These are phyloP conservation scores for Lycia hirtaria DNA, from an alignment of 2,888 invertebrate genomes.

Conservation along the genomic window DNA sequence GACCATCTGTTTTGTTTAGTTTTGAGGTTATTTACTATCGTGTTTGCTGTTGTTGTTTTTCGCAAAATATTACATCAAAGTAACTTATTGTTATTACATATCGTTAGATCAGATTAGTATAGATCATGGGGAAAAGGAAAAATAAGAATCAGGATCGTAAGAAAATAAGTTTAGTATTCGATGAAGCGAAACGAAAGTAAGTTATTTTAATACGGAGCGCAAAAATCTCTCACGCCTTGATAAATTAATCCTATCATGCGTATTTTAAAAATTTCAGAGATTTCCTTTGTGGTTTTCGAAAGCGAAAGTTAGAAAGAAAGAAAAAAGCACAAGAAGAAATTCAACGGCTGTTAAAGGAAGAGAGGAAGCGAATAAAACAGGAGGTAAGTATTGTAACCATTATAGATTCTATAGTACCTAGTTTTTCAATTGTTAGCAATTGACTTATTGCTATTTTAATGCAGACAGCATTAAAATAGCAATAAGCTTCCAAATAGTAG, in stretches of 20 bases:
- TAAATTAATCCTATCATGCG: not conserved
- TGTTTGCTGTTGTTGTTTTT: no score
- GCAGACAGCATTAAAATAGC: no score
- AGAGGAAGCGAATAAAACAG: conserved; percentile 89
- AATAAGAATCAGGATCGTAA: conserved; percentile 66
- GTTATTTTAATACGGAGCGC: conserved; percentile 14
- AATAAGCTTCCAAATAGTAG: no score
- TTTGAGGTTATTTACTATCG: no score
- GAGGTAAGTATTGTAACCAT: no score
- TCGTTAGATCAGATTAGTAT: no score
- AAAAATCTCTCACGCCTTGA: not conserved
- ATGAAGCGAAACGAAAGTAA: conserved; percentile 77
- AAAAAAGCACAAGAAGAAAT: conserved; percentile 91
- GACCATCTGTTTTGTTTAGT: no score
- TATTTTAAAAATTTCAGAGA: conserved; percentile 85
- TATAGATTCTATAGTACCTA: no score
- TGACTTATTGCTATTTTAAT: no score
- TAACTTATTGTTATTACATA: no score
- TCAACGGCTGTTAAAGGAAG: conserved; percentile 89
- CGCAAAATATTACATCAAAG: no score
- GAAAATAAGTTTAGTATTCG: conserved; percentile 74
- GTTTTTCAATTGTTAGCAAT: no score
- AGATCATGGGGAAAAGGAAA: conserved; percentile 68
- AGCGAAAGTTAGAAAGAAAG: conserved; percentile 91
- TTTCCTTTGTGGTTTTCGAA: conserved; percentile 92